phyloP scores from a whole-genome alignment of 2,888 invertebrate species.

The Selenia dentaria region DNA sequence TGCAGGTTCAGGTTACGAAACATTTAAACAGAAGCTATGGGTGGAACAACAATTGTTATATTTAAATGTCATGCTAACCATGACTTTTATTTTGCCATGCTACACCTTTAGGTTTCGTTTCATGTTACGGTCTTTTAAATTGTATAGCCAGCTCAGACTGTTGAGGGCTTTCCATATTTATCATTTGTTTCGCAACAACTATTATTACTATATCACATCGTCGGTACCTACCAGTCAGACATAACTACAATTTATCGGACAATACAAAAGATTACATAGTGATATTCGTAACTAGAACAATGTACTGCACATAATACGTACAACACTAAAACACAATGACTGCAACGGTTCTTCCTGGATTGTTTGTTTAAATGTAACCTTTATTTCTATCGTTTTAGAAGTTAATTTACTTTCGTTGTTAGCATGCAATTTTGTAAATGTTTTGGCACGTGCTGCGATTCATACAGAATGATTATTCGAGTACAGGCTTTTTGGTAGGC shows the following conservation, averaged over 20 bases:
- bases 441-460: constrained; percentile 21
- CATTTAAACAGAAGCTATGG: no score
- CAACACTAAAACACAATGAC: not conserved
- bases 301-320: constrained; percentile 7
- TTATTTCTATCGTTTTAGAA: not conserved
- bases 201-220: no score
- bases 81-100: no score
- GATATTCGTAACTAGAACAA: constrained; percentile 10
- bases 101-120: no score
- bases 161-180: no score
- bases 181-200: no score
- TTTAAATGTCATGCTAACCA: no score
- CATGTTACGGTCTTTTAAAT: no score
- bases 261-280: not conserved
- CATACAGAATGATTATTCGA: constrained; percentile 16
- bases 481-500: constrained; percentile 43
- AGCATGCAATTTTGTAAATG: not conserved
- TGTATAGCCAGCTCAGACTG: no score
- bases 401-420: not conserved
- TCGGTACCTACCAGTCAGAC: no score
- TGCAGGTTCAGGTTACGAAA: no score
- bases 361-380: constrained; percentile 2
- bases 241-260: constrained; percentile 9
- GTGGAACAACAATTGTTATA: no score
- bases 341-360: not conserved